Base-by-base conservation (phyloP, 2,888 invertebrate species). In the Mythimna lalbum region DNA sequence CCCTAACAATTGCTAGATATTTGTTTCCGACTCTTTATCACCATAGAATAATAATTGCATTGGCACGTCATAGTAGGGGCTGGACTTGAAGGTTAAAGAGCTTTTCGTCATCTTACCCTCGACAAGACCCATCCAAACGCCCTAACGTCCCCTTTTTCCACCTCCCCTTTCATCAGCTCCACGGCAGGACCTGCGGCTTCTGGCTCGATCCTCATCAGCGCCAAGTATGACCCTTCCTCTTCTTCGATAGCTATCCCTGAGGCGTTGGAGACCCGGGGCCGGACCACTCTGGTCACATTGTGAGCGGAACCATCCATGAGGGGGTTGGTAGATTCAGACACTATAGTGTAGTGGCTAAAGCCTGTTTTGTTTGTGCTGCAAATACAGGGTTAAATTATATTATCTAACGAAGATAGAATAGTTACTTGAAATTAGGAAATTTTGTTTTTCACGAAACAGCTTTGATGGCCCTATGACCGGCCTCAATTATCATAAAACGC, bases 261-360 rank as follows among this genome's bases (percentile, higher is more conserved):
- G 17, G 63, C 33, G 19, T 73, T 76, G 55, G 36, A 31, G 1
- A 57, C 55, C 23, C 66, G 74, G 27, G 73, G 67, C 36, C 65
- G 27, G 12, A 78, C 47, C 1, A 85, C 59, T 1, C 36, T 17
- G 17, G 82, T 80, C 27, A 85, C 84, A 43, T 80, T 90, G 78
- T 92, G 90, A 0, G 81, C 84, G 4, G 90, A 77, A 0, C 92
- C 92, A 27, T 90, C 92, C 23, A 76, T 71, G 0, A 92, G 80
- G 0, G 92, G 91, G 63, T 92, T 86, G 0, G 75, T 80, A 23
- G 90, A 82, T 12, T 87, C 88, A 1, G 87, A 86, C 1, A 92
- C 85, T 33, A 92, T 69, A 0, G 90, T 89, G 80, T 92, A 91
- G 17, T 64, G 81, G 68, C 82, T 88, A 12, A 17, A n/a, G 9